Conservation (phyloP, 2,888 invertebrate genomes). For the Glaucopsyche alexis region DNA sequence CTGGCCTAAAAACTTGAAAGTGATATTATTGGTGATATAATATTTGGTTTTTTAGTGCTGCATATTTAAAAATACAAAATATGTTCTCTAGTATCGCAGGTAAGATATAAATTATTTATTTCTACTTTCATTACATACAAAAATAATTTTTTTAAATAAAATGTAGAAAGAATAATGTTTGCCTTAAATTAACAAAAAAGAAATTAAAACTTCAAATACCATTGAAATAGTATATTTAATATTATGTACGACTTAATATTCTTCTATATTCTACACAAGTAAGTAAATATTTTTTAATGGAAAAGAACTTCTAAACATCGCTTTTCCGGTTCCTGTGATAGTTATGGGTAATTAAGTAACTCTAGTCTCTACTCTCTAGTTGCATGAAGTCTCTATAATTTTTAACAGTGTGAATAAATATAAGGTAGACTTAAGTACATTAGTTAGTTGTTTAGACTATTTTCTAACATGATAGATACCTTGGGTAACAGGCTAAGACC, state of each 20-base stretch:
- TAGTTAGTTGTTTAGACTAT: not conserved
- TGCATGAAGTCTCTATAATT: too few relatives aligned
- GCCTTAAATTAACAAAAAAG: not conserved
- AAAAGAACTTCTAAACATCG: too few relatives aligned
- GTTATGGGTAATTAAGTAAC: too few relatives aligned
- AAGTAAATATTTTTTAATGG: too few relatives aligned
- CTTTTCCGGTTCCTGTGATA: too few relatives aligned
- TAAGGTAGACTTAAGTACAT: too few relatives aligned
- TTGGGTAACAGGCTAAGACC: not conserved
- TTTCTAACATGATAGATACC: not conserved
- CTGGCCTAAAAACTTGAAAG: slow-evolving; percentile 37
- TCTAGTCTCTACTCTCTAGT: too few relatives aligned
- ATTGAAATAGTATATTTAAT: too few relatives aligned
- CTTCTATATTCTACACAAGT: too few relatives aligned
- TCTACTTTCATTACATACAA: not conserved
- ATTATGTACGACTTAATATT: too few relatives aligned
- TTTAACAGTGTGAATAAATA: too few relatives aligned
- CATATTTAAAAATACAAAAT: slow-evolving; percentile 45
- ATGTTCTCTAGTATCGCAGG: slow-evolving; percentile 78
- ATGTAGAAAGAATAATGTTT: not conserved
- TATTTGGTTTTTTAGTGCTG: slow-evolving; percentile 32
- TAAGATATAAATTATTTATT: slow-evolving; percentile 41
- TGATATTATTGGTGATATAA: slow-evolving; percentile 34
- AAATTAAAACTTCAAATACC: not conserved
- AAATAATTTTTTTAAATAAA: not conserved